These are phyloP conservation scores for Lagodon rhomboides DNA, from an alignment of 2,797 vertebrate genomes.

Conservation along the genomic window DNA sequence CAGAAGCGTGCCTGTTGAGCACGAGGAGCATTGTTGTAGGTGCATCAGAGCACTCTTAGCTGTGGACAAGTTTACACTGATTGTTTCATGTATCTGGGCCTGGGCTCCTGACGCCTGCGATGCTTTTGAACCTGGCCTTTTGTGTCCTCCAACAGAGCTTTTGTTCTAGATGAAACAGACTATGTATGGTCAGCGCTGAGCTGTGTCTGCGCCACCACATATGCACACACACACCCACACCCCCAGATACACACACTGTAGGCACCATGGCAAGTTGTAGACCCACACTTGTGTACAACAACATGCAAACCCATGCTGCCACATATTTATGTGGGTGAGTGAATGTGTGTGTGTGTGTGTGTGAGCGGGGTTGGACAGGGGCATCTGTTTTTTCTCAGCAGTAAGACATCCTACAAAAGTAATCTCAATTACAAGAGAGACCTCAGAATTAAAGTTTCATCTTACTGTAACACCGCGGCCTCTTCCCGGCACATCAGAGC, in stretches of 20 bases:
- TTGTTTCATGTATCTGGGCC: slow-evolving; percentile 85
- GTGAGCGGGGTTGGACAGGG: slow-evolving; percentile 28
- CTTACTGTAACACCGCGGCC: slow-evolving; percentile 61
- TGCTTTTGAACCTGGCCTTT: slow-evolving; percentile 86
- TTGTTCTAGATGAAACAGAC: slow-evolving; percentile 90
- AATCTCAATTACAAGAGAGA: slow-evolving; percentile 77
- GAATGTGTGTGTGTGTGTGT: slow-evolving; percentile 13
- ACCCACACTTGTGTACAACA: slow-evolving; percentile 59
- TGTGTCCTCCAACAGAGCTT: slow-evolving; percentile 86
- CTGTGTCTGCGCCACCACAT: slow-evolving; percentile 69
- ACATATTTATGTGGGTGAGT: slow-evolving; percentile 48
- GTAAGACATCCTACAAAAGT: slow-evolving; percentile 66
- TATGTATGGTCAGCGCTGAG: slow-evolving; percentile 84
- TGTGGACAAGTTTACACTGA: slow-evolving; percentile 85
- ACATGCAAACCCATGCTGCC: slow-evolving; percentile 58
- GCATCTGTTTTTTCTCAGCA: slow-evolving; percentile 58
- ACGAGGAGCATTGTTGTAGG: slow-evolving; percentile 71
- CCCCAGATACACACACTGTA: slow-evolving; percentile 30
- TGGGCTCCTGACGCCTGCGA: slow-evolving; percentile 73
- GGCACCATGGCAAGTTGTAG: slow-evolving; percentile 44
- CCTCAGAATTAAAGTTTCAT: slow-evolving; percentile 79
- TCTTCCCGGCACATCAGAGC: slow-evolving; percentile 70
- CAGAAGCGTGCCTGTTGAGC: slow-evolving; percentile 49
- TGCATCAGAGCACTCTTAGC: slow-evolving; percentile 78
- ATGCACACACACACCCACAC: slow-evolving; percentile 32